These are phyloP conservation scores for Alcis repandata DNA, from an alignment of 2,888 invertebrate genomes.

Conservation along the genomic window DNA sequence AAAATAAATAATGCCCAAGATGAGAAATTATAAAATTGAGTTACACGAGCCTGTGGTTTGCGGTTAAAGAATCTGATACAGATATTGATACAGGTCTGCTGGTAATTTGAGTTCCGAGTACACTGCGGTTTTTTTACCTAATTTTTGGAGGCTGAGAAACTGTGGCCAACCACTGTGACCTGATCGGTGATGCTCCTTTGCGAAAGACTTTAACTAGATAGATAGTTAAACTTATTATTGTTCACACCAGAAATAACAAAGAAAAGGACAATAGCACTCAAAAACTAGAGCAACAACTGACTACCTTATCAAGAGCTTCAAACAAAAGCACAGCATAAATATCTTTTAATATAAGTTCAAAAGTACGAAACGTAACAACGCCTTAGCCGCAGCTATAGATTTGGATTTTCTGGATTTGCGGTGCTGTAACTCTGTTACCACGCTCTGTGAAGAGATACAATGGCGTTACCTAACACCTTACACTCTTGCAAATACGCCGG, in stretches of 20 bases:
- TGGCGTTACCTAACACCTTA: constrained; percentile 23
- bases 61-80: background rate
- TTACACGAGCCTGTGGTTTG: background rate
- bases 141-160: constrained; percentile 3
- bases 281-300: no score
- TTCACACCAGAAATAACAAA: no score
- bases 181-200: background rate
- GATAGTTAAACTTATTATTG: no score
- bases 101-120: background rate
- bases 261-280: no score
- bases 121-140: background rate
- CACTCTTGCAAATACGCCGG: constrained; percentile 2
- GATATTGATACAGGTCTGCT: background rate
- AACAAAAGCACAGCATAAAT: no score
- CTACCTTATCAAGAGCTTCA: no score
- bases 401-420: background rate
- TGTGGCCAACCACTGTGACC: background rate
- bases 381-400: no score
- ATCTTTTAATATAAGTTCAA: background rate
- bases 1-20: no score
- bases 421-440: constrained; percentile 3
- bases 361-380: no score
- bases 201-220: background rate
- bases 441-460: constrained; percentile 21
- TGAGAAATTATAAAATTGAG: background rate